These are phyloP conservation scores for Drosophila mimica DNA, from an alignment of 2,888 invertebrate species.

Conservation along the genomic window DNA sequence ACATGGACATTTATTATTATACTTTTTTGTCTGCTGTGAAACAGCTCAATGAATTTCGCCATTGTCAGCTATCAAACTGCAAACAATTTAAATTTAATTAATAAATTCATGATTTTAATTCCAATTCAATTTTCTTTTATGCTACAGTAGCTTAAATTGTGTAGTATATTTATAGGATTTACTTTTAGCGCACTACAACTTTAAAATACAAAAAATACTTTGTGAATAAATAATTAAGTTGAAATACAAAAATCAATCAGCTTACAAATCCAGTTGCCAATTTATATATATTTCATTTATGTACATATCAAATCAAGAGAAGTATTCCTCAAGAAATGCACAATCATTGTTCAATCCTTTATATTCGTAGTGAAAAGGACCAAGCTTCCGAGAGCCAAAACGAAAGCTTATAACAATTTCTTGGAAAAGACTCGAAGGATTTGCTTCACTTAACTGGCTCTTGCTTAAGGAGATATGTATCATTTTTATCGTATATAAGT, in stretches of 20 bases:
- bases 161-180: background rate
- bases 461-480: background rate
- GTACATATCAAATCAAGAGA: background rate
- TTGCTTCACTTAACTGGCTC: background rate
- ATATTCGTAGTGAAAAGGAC: background rate
- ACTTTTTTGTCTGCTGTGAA: background rate
- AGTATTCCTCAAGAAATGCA: background rate
- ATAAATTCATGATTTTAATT: background rate
- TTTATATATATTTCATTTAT: background rate
- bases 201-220: background rate
- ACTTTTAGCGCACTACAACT: background rate
- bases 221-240: background rate
- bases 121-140: background rate
- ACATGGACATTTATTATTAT: background rate
- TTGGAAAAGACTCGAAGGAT: background rate
- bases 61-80: background rate
- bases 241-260: background rate
- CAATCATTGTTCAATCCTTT: background rate
- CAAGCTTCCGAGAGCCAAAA: background rate
- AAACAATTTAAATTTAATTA: background rate
- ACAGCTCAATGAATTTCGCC: background rate
- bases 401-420: background rate
- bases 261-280: background rate
- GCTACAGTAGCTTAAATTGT: background rate
- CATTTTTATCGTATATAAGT: background rate